These are phyloP conservation scores for Piscicola geometra DNA, from an alignment of 2,888 invertebrate genomes.

Conservation along the genomic window DNA sequence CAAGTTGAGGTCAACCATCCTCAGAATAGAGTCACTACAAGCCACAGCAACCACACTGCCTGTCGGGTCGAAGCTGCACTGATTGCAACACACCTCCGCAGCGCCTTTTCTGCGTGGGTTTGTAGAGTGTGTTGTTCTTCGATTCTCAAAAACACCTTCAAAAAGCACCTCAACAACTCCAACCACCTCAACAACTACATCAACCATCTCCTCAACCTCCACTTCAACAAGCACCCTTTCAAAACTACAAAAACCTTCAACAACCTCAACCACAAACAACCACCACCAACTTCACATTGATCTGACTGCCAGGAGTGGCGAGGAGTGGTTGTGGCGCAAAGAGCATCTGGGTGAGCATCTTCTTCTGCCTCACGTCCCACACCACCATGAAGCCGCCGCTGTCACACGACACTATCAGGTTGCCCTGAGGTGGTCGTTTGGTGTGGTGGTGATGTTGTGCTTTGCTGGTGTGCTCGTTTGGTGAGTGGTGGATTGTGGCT, in stretches of 20 bases:
- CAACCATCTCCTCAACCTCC: too few relatives aligned
- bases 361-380: conserved; percentile 55
- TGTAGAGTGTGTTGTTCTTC: background rate
- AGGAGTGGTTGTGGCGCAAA: conserved; percentile 55
- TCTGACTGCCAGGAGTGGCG: conserved; percentile 52
- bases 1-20: conserved; percentile 54
- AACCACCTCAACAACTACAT: too few relatives aligned
- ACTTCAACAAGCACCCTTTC: too few relatives aligned
- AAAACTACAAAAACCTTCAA: too few relatives aligned
- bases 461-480: too few relatives aligned
- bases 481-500: background rate
- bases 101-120: too few relatives aligned
- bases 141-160: background rate
- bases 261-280: too few relatives aligned
- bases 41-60: conserved; percentile 52
- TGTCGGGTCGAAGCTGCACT: conserved; percentile 22
- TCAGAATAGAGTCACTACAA: conserved; percentile 54
- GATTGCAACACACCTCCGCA: background rate
- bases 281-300: too few relatives aligned
- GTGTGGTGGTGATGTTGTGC: too few relatives aligned
- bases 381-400: conserved; percentile 54
- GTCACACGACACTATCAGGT: conserved; percentile 56
- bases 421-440: conserved; percentile 47
- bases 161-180: background rate
- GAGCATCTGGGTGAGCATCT: conserved; percentile 52